These are phyloP conservation scores for Anthopleura xanthogrammica DNA, from an alignment of 92 coral and sea anemone genomes.

Conservation along the genomic window DNA sequence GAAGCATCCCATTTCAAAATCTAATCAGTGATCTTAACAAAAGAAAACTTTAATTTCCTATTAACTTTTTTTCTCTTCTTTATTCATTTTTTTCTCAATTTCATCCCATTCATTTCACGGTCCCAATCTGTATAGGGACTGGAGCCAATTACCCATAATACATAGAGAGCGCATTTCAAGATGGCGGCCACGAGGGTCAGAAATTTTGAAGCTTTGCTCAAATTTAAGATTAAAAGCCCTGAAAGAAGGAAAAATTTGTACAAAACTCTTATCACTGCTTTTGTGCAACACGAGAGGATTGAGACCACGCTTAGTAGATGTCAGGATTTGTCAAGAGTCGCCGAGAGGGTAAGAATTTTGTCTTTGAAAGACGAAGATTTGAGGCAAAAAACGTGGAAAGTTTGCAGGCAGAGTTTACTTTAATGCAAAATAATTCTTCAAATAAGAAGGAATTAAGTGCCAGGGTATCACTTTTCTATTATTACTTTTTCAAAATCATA, in stretches of 20 bases:
- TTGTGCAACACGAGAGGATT: constrained; percentile 94
- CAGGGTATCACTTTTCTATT: no score
- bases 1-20: no score
- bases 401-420: no score
- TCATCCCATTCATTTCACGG: not conserved
- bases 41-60: no score
- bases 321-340: constrained; percentile 94
- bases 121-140: not conserved
- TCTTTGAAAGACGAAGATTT: not conserved
- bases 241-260: constrained; percentile 81
- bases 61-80: not conserved
- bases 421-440: no score
- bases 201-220: constrained; percentile 81
- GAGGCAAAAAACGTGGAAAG: no score
- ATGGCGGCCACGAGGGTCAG: constrained; percentile 97
- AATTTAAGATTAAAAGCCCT: constrained; percentile 81
- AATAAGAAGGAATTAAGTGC: no score
- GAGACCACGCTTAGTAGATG: constrained; percentile 95
- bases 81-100: not conserved
- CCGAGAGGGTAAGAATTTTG: constrained; percentile 77
- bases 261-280: constrained; percentile 89
- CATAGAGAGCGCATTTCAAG: constrained; percentile 37
- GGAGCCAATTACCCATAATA: constrained; percentile 2
- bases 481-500: no score
- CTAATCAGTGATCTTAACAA: no score